A percentile compares a stretch with the other conserved stretches of the same genome.
These are phyloP conservation scores for Tenualosa ilisha DNA, from an alignment of 2,797 vertebrate species.

Conservation along the genomic window DNA sequence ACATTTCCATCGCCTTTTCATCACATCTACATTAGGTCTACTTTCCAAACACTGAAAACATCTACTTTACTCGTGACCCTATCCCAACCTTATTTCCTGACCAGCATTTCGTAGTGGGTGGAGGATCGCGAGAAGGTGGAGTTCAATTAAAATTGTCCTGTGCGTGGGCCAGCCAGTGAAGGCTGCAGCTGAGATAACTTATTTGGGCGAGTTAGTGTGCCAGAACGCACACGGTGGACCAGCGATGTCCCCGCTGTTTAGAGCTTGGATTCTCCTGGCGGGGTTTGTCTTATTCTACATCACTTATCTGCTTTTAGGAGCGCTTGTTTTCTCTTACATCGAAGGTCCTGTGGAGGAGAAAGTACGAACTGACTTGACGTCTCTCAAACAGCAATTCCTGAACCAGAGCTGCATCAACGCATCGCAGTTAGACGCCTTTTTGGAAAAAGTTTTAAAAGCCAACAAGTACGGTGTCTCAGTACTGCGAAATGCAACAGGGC, in stretches of 20 bases:
- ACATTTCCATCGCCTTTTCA: too few species aligned
- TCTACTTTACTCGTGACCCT: neutral
- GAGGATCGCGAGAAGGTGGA: conserved; percentile 62
- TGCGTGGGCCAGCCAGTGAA: neutral
- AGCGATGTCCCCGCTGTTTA: conserved; percentile 65
- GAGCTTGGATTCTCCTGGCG: conserved; percentile 74
- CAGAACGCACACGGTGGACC: neutral
- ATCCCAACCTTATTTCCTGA: conserved; percentile 39
- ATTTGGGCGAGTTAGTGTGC: neutral
- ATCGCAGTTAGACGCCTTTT: conserved; percentile 75
- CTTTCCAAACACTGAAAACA: neutral
- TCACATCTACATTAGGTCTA: neutral
- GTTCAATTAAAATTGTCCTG: conserved; percentile 48
- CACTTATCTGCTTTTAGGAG: conserved; percentile 82
- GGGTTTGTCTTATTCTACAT: conserved; percentile 75
- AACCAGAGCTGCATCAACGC: conserved; percentile 78
- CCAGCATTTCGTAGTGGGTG: conserved; percentile 53
- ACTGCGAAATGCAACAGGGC: conserved; percentile 67
- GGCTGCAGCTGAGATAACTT: neutral
- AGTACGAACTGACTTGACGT: conserved; percentile 73
- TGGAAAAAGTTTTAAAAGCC: conserved; percentile 75
- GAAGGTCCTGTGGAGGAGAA: conserved; percentile 82
- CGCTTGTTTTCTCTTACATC: conserved; percentile 82
- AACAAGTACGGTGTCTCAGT: conserved; percentile 81
- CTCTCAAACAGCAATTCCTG: conserved; percentile 76